Base-by-base conservation (phyloP, 2,888 invertebrate genomes). In the Cantharis lateralis region DNA sequence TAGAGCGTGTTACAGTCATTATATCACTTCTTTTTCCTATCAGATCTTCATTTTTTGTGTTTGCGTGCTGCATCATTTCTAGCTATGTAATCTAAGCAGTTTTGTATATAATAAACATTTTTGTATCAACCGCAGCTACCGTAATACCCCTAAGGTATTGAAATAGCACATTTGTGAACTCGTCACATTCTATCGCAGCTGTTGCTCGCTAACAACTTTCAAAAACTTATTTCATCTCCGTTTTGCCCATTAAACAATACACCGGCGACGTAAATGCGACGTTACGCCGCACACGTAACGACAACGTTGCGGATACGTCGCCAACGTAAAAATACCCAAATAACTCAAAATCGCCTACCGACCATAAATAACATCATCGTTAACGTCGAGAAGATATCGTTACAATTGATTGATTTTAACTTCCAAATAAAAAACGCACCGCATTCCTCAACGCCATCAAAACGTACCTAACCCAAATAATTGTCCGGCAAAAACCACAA, bases 1-100 rank as follows among this genome's bases (percentile, higher is more conserved):
- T 78, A 63, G 76, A 78, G 76, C 76, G 76, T 78, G 78, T 78
- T 78, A 78, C 78, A 78, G 78, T 78, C 76, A 78, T 78, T 78
- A 78, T 76, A 78, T 75, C 76, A 75, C 75, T 78, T 78, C 76
- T 78, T 78, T 70, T 32, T 61, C 62, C 20, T 68, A 68, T 68
- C 28, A 28, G 68, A 68, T 32, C 28, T 48, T 70, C 61, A 15
- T 20, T 48, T 66, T 66, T 66, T 66, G 18, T 15, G 20, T 66
- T 66, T 66, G 64, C 64, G 64, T 61, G 18, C 48, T 78, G 71
- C 70, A 76, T 78, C 72, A 72, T 75, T 70, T 70, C 68, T 70
- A 24, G 48, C 73, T 71, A 64, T 76, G 72, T 76, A 70, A 72
- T 76, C 78, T 75, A 75, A 77, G 71, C 71, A 62, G 74, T 72